Percentiles rank a stretch among this genome's conserved stretches.
Evolutionary conservation across 2,113 vertebrate genomes (phyloP).

Genomic region (Poeciliopsis turrubarensis): DNA sequence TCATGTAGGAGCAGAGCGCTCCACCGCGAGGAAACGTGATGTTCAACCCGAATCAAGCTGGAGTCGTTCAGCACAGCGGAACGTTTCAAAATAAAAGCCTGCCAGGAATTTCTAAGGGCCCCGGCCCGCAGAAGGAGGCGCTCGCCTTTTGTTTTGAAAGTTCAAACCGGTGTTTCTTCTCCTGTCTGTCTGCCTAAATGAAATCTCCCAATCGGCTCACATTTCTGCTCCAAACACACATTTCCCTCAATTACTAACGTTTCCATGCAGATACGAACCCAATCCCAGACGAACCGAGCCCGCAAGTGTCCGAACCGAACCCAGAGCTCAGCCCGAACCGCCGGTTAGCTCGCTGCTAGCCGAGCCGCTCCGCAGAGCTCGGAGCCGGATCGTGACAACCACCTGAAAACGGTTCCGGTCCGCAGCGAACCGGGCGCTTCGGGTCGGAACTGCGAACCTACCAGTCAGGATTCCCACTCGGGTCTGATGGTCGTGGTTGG

Average conservation of each 20-base stretch:
- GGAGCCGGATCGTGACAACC: constrained; percentile 54
- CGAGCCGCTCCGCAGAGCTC: constrained; percentile 44
- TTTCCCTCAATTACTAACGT: neutral
- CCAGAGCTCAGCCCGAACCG: constrained; percentile 19
- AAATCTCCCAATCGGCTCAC: constrained; percentile 14
- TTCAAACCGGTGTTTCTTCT: neutral
- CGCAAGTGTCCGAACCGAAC: constrained; percentile 38
- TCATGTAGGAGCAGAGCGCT: constrained; percentile 51
- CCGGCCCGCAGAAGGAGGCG: neutral
- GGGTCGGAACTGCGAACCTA: constrained; percentile 60
- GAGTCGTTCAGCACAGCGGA: fast-evolving
- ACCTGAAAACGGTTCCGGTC: constrained; percentile 14
- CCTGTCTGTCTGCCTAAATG: constrained; percentile 2
- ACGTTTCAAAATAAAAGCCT: constrained; percentile 63
- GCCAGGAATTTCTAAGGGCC: neutral
- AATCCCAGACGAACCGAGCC: neutral
- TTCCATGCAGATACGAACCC: neutral
- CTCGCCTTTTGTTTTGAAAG: constrained; percentile 55
- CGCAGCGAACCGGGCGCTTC: neutral
- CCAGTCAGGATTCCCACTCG: constrained; percentile 94
- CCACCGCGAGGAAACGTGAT: constrained; percentile 45
- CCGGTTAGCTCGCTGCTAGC: constrained; percentile 59
- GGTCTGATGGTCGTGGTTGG: constrained; percentile 97
- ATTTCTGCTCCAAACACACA: neutral
- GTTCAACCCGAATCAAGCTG: constrained; percentile 9